Evolutionary conservation across 1,140 invertebrate genomes (phyloP), one percentile per base, ranked within the genome.

Genomic region (Phortica variegata): DNA sequence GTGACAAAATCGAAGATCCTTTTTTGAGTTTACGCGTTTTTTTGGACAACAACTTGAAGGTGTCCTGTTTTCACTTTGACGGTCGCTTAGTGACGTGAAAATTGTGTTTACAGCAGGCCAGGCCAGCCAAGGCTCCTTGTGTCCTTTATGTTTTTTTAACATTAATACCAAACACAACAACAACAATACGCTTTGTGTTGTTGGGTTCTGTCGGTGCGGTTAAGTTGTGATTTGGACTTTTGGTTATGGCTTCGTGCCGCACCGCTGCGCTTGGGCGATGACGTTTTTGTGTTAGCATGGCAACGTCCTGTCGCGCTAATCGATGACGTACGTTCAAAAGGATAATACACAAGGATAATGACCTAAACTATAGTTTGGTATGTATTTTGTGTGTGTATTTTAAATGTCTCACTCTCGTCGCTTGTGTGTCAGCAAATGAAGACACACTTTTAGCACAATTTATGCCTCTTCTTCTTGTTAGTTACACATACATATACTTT

Each of bases 261-360:
- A 60, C 59, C 55, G 61, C 34, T 55, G 58, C 65, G 39, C 48
- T 56, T 52, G 47, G 60, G 62, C 65, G 69, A 70, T 61, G 40
- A 8, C 19, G 21, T 33, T 45, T 45, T 9, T 13, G n/a, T 32
- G 46, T 48, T 48, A 10, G 39, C 45, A 40, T 47, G 45, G 37
- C 45, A 47, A 47, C 46, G 66, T 58, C 61, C 60, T 60, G 63
- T 26, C 23, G 23, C 23, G 23, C 63, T 68, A 68, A 68, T 68
- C 63, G 63, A 68, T 68, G 63, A 68, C 60, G 60, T 63, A 40
- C 33, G 29, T 32, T 10, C 13, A 40, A 8, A 58, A 69, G 68
- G 66, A 72, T 72, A 72, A 68, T n/a, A n/a, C 51, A 62, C 55
- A 66, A 66, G 69, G 61, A 73, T 73, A 73, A 73, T 69, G 69